phyloP scores from a whole-genome alignment of 1,140 invertebrate genomes.

The Chrysopa pallens region DNA sequence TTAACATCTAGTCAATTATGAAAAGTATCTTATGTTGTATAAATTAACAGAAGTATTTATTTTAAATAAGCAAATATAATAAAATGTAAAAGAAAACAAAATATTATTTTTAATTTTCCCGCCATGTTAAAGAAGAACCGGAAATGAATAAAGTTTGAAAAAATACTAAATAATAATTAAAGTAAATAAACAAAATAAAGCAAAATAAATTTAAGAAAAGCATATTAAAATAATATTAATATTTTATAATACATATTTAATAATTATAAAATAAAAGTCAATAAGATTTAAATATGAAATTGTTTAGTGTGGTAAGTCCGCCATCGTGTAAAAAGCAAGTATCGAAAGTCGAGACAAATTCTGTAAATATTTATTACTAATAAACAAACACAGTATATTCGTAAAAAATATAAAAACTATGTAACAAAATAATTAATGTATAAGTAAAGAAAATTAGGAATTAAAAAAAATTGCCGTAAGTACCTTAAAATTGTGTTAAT shows the following conservation, averaged over 20 bases:
- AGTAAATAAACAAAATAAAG: too few relatives aligned
- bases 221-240: not conserved
- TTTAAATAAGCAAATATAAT: too few relatives aligned
- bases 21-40: too few relatives aligned
- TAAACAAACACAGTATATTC: not conserved
- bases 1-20: too few relatives aligned
- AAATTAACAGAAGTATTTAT: too few relatives aligned
- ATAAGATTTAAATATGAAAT: conserved; percentile 1
- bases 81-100: too few relatives aligned
- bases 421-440: not conserved
- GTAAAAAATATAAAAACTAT: not conserved
- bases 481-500: conserved; percentile 1
- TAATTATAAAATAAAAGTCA: not conserved
- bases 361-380: not conserved
- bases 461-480: not conserved
- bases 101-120: too few relatives aligned
- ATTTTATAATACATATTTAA: not conserved
- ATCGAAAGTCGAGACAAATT: not conserved
- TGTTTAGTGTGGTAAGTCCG: conserved; percentile 20
- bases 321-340: conserved; percentile 14
- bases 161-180: too few relatives aligned
- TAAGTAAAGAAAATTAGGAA: not conserved
- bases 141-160: too few relatives aligned
- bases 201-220: not conserved
- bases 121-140: too few relatives aligned